Conservation (phyloP, 2,113 vertebrate genomes). For the Gavialis gangeticus region DNA sequence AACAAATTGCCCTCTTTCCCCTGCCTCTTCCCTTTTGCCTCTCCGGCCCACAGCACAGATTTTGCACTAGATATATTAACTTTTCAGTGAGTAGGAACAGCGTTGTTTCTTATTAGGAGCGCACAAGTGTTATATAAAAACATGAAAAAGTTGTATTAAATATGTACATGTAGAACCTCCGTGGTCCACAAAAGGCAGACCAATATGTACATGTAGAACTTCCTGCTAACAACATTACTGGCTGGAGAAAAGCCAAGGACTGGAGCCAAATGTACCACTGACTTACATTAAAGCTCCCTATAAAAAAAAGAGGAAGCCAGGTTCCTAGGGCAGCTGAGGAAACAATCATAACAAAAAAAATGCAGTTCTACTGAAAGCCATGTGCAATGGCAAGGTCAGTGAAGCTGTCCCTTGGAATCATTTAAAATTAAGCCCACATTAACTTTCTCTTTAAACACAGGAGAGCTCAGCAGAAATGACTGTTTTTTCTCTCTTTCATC, state of each 20-base stretch:
- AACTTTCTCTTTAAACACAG: background rate
- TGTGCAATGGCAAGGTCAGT: constrained; percentile 21
- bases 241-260: background rate
- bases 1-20: background rate
- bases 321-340: background rate
- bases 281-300: background rate
- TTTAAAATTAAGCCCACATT: constrained; percentile 29
- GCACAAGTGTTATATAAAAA: background rate
- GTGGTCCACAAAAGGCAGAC: background rate
- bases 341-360: constrained; percentile 3
- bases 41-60: background rate
- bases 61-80: background rate
- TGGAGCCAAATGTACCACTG: background rate
- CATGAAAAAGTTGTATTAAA: background rate
- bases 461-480: background rate
- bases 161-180: background rate
- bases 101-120: background rate
- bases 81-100: background rate
- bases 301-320: background rate
- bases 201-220: no score
- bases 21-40: background rate
- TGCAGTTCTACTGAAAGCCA: background rate
- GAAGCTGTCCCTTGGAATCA: background rate
- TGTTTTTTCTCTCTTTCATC: background rate
- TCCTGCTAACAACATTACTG: background rate